Percentiles rank a stretch among this genome's conserved stretches.
These are phyloP conservation scores for Volucella bombylans DNA, from an alignment of 2,888 invertebrate genomes.

Conservation along the genomic window DNA sequence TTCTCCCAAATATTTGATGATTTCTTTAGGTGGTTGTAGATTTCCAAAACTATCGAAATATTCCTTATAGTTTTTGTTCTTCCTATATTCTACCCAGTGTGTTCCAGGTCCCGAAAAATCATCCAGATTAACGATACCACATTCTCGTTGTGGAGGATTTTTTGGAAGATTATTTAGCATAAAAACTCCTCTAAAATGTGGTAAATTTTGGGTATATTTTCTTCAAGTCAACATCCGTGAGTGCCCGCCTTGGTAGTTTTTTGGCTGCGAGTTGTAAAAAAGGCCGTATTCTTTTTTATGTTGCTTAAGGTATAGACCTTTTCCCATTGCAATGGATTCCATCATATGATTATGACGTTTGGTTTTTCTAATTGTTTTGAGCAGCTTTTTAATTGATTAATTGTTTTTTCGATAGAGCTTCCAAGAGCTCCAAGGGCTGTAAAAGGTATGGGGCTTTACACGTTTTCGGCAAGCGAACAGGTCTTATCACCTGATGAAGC, in stretches of 20 bases:
- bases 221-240: slow-evolving; percentile 76
- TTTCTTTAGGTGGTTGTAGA: slow-evolving; percentile 77
- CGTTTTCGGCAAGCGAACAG: slow-evolving; percentile 66
- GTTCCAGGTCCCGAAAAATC: too few species aligned
- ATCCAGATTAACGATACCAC: too few species aligned
- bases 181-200: slow-evolving; percentile 78
- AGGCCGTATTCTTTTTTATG: too few species aligned
- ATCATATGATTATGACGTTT: slow-evolving; percentile 79
- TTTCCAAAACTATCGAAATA: too few species aligned
- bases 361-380: slow-evolving; percentile 76
- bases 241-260: too few species aligned
- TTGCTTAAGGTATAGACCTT: slow-evolving; percentile 77
- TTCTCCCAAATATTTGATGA: slow-evolving; percentile 76
- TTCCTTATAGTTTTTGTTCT: too few species aligned
- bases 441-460: slow-evolving; percentile 60
- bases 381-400: slow-evolving; percentile 78
- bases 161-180: slow-evolving; percentile 60
- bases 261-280: too few species aligned
- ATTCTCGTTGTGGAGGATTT: slow-evolving; percentile 32
- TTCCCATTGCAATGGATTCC: slow-evolving; percentile 79
- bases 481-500: slow-evolving; percentile 69
- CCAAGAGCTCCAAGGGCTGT: slow-evolving; percentile 78
- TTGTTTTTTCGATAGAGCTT: slow-evolving; percentile 78
- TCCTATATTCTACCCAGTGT: too few species aligned
- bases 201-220: slow-evolving; percentile 76